A percentile compares a stretch with the other conserved stretches of the same genome.
These are phyloP conservation scores for Luehdorfia chinensis DNA, from an alignment of 1,140 invertebrate species.

Conservation along the genomic window DNA sequence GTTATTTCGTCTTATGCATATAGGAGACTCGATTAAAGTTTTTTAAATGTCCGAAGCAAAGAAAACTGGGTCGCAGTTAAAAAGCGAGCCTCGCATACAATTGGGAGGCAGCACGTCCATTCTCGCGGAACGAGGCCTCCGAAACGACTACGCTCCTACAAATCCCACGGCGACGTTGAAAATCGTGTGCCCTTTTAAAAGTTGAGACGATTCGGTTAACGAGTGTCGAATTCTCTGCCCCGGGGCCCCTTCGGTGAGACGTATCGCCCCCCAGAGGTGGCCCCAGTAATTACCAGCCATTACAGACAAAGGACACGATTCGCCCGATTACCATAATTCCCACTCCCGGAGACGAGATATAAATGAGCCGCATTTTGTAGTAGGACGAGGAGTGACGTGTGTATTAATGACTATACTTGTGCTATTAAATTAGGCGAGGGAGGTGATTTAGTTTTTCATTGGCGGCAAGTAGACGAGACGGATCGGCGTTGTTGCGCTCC, in stretches of 20 bases:
- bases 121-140: neutral
- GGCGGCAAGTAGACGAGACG: constrained; percentile 32
- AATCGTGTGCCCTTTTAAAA: constrained; percentile 70
- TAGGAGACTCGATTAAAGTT: constrained; percentile 38
- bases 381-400: constrained; percentile 69
- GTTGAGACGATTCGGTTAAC: constrained; percentile 72
- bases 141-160: constrained; percentile 19
- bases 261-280: constrained; percentile 62
- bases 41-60: constrained; percentile 34
- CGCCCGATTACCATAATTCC: constrained; percentile 75
- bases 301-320: constrained; percentile 74
- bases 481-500: constrained; percentile 29
- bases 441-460: constrained; percentile 72
- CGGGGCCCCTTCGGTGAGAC: constrained; percentile 47
- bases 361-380: constrained; percentile 73
- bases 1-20: constrained; percentile 50
- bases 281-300: constrained; percentile 70
- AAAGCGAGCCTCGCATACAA: constrained; percentile 24
- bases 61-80: constrained; percentile 24
- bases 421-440: constrained; percentile 73
- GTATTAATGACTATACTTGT: constrained; percentile 74
- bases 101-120: neutral
- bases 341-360: constrained; percentile 60
- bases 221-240: constrained; percentile 69
- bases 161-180: constrained; percentile 61